Conservation (phyloP, 1,140 invertebrate species). For the Nixonia krombeini region DNA sequence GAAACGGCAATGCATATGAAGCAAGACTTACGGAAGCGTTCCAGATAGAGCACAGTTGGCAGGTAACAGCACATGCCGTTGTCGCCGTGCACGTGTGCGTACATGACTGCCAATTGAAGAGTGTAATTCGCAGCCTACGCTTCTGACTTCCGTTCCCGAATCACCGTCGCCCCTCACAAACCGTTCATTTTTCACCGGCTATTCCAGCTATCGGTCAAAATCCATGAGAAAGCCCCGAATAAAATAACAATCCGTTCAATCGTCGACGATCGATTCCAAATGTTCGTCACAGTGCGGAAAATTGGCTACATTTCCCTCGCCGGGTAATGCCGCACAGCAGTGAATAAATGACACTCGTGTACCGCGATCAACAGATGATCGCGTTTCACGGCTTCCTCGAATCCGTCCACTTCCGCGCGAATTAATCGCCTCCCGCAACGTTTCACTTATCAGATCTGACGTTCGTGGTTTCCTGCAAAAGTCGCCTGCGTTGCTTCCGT, state of each 20-base stretch:
- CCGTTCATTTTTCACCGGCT: slow-evolving; percentile 7
- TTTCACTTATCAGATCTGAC: too few species aligned
- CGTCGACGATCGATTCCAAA: too few species aligned
- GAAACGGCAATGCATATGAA: neutral
- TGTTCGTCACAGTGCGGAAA: too few species aligned
- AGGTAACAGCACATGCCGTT: slow-evolving; percentile 69
- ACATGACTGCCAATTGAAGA: slow-evolving; percentile 53
- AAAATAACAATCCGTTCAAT: slow-evolving; percentile 33
- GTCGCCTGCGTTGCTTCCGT: too few species aligned
- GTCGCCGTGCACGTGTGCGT: slow-evolving; percentile 65
- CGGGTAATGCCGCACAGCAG: too few species aligned
- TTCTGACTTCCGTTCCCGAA: slow-evolving; percentile 32
- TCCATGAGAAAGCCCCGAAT: slow-evolving; percentile 8
- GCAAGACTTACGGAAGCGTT: slow-evolving; percentile 64
- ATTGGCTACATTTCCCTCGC: too few species aligned
- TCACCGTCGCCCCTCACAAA: slow-evolving; percentile 16
- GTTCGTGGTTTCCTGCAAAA: too few species aligned
- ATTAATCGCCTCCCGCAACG: too few species aligned
- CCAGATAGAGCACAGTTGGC: slow-evolving; percentile 64
- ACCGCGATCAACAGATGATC: neutral
- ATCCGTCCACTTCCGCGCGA: too few species aligned
- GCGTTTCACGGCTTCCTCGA: too few species aligned
- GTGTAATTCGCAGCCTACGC: slow-evolving; percentile 27
- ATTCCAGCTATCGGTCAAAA: slow-evolving; percentile 13
- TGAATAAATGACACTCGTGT: too few species aligned